Conservation (phyloP, 1,140 invertebrate genomes). For the Orussus abietinus region DNA sequence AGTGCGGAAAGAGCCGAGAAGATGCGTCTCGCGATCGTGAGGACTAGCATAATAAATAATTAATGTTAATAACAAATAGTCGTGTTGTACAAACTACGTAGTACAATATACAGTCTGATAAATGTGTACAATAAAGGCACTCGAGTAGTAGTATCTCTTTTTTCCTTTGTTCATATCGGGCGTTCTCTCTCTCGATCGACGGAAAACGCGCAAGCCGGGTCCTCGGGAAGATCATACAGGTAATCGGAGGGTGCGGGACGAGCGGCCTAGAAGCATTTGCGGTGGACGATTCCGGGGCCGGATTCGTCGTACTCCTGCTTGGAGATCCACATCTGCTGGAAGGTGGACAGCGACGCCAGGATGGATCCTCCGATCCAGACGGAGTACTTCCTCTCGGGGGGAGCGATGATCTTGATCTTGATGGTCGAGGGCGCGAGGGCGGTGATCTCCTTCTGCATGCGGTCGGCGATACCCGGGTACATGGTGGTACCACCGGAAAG, state of each 20-base stretch:
- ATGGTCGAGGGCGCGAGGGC: conserved; percentile 73
- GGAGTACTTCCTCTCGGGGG: conserved; percentile 88
- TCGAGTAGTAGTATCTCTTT: no score
- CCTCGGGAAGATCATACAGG: no score
- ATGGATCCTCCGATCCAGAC: conserved; percentile 89
- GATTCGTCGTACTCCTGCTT: conserved; percentile 93
- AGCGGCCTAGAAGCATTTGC: conserved; percentile 89
- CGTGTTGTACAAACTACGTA: conserved; percentile 42
- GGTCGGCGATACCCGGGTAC: conserved; percentile 83
- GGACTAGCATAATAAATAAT: conserved; percentile 38
- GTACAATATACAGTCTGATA: conserved; percentile 45
- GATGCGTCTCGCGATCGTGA: conserved; percentile 15
- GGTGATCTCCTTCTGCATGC: conserved; percentile 83
- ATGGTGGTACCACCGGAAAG: conserved; percentile 83
- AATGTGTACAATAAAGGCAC: conserved; percentile 50
- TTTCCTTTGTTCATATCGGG: no score
- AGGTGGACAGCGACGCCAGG: conserved; percentile 77
- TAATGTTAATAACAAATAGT: conserved; percentile 41
- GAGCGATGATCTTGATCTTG: conserved; percentile 95
- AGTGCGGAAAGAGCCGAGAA: conserved; percentile 5
- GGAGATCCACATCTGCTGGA: conserved; percentile 87
- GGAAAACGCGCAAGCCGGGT: no score
- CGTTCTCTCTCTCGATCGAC: no score
- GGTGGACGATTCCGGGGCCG: conserved; percentile 87
- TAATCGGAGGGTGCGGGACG: not conserved